Evolutionary conservation across 2,888 invertebrate species (phyloP), one percentile per base, ranked within the genome.

Genomic region (Poecilus cupreus): DNA sequence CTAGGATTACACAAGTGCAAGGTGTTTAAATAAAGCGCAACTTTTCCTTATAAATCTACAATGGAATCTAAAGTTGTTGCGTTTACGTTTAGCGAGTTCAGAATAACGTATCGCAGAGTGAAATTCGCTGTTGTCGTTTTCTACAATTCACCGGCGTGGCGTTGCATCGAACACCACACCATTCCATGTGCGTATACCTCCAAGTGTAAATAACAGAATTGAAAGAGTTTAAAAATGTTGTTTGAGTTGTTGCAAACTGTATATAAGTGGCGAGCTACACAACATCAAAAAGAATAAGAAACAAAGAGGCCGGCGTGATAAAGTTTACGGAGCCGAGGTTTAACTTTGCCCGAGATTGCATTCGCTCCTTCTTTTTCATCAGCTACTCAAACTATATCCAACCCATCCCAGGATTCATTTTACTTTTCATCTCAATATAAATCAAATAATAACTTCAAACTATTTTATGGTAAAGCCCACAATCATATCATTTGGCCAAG

Each of bases 161-260:
- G n/a, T n/a, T n/a, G n/a, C n/a, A n/a, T n/a, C n/a, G n/a, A n/a
- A n/a, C n/a, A n/a, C n/a, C n/a, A n/a, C n/a, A n/a, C n/a, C n/a
- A n/a, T n/a, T n/a, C n/a, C n/a, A n/a, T n/a, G n/a, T 26, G 64
- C 13, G 16, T 64, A 37, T 18, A 37, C 32, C 13, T 24, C 46
- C 37, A 3, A 39, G 76, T 51, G 51, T 57, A 76, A 76, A 76
- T 37, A 76, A 57, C 76, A 57, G 57, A 76, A 51, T 57, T 32
- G 76, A 76, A 76, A 76, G 57, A 76, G 74, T 51, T 75, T 76
- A 76, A 76, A 76, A 54, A 54, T 76, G 49, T 76, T 76, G 76
- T 72, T 72, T 26, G 57, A 76, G 51, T 76, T 76, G 54, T 54
- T 76, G 49, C 51, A 32, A 76, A 76, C 76, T 76, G 54, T 75